Evolutionary conservation across 2,113 vertebrate species (phyloP).

Genomic region (Phyllopteryx taeniolatus): DNA sequence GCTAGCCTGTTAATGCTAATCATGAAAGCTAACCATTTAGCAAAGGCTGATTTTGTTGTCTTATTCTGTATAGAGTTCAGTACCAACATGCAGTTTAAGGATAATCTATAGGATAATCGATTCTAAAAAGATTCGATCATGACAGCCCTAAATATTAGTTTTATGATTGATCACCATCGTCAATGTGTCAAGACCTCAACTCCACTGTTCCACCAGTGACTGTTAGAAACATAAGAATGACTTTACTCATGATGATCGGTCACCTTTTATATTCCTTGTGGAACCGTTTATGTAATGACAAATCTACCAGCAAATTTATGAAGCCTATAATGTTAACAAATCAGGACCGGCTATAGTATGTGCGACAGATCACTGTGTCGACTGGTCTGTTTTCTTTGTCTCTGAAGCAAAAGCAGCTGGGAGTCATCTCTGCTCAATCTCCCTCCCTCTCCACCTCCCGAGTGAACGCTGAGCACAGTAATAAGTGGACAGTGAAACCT

Average conservation of each 20-base stretch:
- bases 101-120: too few species aligned
- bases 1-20: too few species aligned
- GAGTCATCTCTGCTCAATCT: slow-evolving; percentile 51
- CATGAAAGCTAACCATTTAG: too few species aligned
- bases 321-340: slow-evolving; percentile 59
- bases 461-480: slow-evolving; percentile 36
- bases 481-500: slow-evolving; percentile 60
- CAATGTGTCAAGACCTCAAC: slow-evolving; percentile 16
- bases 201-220: slow-evolving; percentile 5
- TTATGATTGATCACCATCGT: slow-evolving; percentile 18
- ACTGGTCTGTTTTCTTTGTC: slow-evolving; percentile 45
- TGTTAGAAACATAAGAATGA: slow-evolving; percentile 20
- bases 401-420: slow-evolving; percentile 59
- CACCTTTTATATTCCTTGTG: slow-evolving; percentile 30
- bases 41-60: too few species aligned
- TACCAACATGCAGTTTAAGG: too few species aligned
- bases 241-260: slow-evolving; percentile 8
- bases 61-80: too few species aligned
- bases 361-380: slow-evolving; percentile 42
- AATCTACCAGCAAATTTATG: slow-evolving; percentile 55
- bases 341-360: slow-evolving; percentile 24
- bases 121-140: too few species aligned
- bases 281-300: slow-evolving; percentile 44
- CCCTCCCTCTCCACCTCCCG: slow-evolving; percentile 13
- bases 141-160: not conserved